Evolutionary conservation across 2,888 invertebrate species (phyloP), one percentile per base, ranked within the genome.

Genomic region (Tetramorium bicarinatum): DNA sequence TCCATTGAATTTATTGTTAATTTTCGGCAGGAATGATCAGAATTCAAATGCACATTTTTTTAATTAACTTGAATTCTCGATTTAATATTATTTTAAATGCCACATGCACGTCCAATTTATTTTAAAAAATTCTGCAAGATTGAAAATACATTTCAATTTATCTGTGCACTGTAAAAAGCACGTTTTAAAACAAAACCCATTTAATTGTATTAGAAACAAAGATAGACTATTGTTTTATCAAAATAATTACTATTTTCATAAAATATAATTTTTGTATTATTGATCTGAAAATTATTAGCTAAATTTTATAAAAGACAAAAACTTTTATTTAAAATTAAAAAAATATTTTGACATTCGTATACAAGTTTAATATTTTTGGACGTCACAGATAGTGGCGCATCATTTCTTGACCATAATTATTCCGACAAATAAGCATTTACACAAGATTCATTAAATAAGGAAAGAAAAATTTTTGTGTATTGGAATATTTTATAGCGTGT

Each of bases 241-340:
- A 44, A 44, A 47, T 38, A n/a, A 52, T 76, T 64, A 38, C 64
- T 38, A 76, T 38, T 25, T 52, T 21, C 25, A 18, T 38, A 64
- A 76, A 34, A 74, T 29, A 29, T 61, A 47, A 62, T 49, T 76
- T 49, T 29, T 15, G 47, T 25, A 44, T 61, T 15, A 49, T 3
- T 47, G 44, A 18, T 25, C 15, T 34, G 9, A 9, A 34, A 2
- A 9, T 47, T 21, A 25, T 54, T 11, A 18, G 25, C 54, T 3
- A 41, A 25, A 72, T 54, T n/a, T 41, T 18, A 18, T 3, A 44
- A 72, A 56, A 44, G 3, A 44, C 8, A 41, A 59, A 2, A 21
- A 15, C 8, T 29, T 56, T 71, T 74, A 47, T 61, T 74, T 74
- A 1, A 62, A 1, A 6, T 47, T 2, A 75, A 47, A 34, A 62